These are phyloP conservation scores for Ashinkailepas kermadecensis DNA, from an alignment of 2,888 invertebrate species.

Conservation along the genomic window DNA sequence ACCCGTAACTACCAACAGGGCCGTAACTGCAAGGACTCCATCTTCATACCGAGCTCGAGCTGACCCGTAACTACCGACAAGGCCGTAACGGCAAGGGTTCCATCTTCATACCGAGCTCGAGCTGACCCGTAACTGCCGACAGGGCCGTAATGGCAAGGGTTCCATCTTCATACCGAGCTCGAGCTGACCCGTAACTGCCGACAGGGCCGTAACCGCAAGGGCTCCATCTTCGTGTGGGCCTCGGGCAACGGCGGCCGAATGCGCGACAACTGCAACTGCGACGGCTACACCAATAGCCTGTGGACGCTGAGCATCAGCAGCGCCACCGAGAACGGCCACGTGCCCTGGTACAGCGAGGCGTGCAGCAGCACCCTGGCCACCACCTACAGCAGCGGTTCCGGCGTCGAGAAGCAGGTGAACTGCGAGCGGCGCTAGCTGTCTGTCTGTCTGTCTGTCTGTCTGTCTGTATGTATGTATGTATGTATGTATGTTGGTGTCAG, in stretches of 20 bases:
- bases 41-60: conserved; percentile 98
- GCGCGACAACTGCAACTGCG: conserved; percentile 96
- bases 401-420: conserved; percentile 60
- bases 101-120: conserved; percentile 98
- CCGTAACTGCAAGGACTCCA: too few species aligned
- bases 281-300: conserved; percentile 98
- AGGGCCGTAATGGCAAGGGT: conserved; percentile 87
- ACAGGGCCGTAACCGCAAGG: conserved; percentile 83
- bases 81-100: conserved; percentile 90
- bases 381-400: conserved; percentile 93
- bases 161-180: conserved; percentile 99
- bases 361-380: conserved; percentile 97
- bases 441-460: too few species aligned
- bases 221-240: conserved; percentile 98
- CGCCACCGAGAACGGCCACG: conserved; percentile 66
- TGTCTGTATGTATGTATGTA: too few species aligned
- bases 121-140: conserved; percentile 42
- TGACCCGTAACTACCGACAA: conserved; percentile 44
- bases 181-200: conserved; percentile 48
- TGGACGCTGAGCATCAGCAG: conserved; percentile 72
- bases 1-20: too few species aligned
- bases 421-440: too few species aligned
- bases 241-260: conserved; percentile 96
- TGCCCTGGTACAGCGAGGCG: conserved; percentile 95
- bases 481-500: too few species aligned